A percentile compares a stretch with the other conserved stretches of the same genome.
These are phyloP conservation scores for Scelioninae gen. 1 DNA, from an alignment of 2,888 invertebrate genomes.

Conservation along the genomic window DNA sequence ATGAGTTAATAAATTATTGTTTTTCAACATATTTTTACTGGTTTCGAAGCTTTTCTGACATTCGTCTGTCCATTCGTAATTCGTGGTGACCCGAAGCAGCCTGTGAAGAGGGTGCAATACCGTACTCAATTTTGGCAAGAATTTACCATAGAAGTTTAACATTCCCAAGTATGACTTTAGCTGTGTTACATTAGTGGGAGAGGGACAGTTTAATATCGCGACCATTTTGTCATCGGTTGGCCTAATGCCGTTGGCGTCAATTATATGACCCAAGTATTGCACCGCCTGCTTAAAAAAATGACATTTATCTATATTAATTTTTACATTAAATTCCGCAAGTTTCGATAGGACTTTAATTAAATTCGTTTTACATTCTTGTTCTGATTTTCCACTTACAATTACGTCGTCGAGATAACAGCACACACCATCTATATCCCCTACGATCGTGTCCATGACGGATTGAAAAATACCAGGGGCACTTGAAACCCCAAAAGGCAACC, in stretches of 20 bases:
- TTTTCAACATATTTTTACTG: neutral
- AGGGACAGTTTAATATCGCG: conserved; percentile 26
- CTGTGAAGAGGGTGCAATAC: too few relatives aligned
- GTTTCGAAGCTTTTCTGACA: neutral
- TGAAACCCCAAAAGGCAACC: conserved; percentile 39
- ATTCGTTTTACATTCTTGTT: conserved; percentile 19
- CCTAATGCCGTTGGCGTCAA: conserved; percentile 24
- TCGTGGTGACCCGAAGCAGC: neutral
- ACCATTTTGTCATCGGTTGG: conserved; percentile 42
- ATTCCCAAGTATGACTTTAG: conserved; percentile 75
- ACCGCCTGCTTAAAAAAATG: conserved; percentile 30
- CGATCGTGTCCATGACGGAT: conserved; percentile 45
- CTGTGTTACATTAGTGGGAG: conserved; percentile 68
- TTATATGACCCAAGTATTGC: conserved; percentile 40
- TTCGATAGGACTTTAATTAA: conserved; percentile 1
- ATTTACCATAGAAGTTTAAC: conserved; percentile 78
- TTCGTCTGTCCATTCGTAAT: neutral
- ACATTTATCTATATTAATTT: conserved; percentile 29
- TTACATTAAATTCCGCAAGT: neutral
- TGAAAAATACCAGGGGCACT: conserved; percentile 43
- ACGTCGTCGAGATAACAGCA: conserved; percentile 82
- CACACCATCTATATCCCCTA: conserved; percentile 14
- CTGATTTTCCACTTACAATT: conserved; percentile 35
- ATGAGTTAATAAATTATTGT: neutral
- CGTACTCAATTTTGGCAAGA: conserved; percentile 53